Percentiles rank a stretch among this genome's conserved stretches.
Evolutionary conservation across 2,113 vertebrate species (phyloP).

Genomic region (Protobothrops mucrosquamatus): DNA sequence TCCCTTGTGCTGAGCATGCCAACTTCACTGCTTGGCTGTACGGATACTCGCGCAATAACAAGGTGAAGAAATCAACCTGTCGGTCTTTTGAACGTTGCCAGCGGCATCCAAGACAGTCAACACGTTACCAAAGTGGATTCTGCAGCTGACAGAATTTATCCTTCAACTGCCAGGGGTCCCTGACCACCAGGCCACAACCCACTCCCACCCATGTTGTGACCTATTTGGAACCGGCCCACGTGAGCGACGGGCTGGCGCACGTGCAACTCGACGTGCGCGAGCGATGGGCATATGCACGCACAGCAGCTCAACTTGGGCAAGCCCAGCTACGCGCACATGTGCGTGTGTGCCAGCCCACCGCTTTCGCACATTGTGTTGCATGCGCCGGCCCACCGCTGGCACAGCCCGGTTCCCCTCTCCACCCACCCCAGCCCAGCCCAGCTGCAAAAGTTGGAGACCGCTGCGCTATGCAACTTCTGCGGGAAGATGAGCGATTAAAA

Average conservation of each 20-base stretch:
- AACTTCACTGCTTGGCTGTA: constrained; percentile 86
- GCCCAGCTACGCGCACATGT: too few species aligned
- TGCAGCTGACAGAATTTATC: not conserved
- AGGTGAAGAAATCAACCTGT: constrained; percentile 65
- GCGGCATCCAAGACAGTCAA: not conserved
- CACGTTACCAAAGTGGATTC: not conserved
- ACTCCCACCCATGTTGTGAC: too few species aligned
- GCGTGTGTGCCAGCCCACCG: not conserved
- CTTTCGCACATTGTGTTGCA: not conserved
- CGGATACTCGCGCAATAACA: constrained; percentile 76
- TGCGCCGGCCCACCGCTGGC: rapidly evolving
- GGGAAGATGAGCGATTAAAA: not conserved
- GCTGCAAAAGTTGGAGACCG: not conserved
- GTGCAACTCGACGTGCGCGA: too few species aligned
- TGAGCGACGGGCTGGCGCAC: not conserved
- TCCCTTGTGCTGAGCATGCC: constrained; percentile 75
- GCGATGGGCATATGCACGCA: too few species aligned
- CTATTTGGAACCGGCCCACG: not conserved
- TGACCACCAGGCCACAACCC: not conserved
- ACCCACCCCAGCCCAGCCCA: too few species aligned
- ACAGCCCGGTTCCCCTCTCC: too few species aligned
- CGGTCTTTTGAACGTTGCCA: not conserved
- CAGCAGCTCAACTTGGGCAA: too few species aligned
- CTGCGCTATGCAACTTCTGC: rapidly evolving
- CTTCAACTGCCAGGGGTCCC: not conserved